Percentiles rank a stretch among this genome's conserved stretches.
These are phyloP conservation scores for Thaleichthys pacificus DNA, from an alignment of 2,797 vertebrate species.

Conservation along the genomic window DNA sequence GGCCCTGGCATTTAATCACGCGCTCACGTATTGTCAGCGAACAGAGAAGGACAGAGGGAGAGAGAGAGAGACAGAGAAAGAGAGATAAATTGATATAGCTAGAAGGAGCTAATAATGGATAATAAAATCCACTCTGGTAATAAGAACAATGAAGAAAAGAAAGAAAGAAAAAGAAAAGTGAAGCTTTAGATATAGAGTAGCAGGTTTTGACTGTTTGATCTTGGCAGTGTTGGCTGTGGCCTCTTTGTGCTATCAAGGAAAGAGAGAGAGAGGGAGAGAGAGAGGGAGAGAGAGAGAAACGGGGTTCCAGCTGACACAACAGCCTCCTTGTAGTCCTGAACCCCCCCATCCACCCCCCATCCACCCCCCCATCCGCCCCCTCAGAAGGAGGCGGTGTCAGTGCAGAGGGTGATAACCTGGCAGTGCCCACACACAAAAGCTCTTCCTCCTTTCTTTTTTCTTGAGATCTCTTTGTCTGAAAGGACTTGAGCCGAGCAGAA, in stretches of 20 bases:
- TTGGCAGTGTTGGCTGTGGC: not conserved
- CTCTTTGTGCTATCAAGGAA: no score
- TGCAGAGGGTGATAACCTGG: slow-evolving; percentile 50
- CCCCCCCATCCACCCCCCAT: no score
- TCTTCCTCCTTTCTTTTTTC: not conserved
- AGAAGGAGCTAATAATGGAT: not conserved
- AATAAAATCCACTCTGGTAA: not conserved
- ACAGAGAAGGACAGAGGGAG: slow-evolving; percentile 12
- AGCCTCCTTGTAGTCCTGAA: slow-evolving; percentile 27
- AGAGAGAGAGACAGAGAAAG: slow-evolving; percentile 4
- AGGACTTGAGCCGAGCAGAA: no score
- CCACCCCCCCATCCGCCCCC: no score
- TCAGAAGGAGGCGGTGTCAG: slow-evolving; percentile 41
- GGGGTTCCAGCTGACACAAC: slow-evolving; percentile 20
- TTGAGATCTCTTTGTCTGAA: not conserved
- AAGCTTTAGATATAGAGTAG: not conserved
- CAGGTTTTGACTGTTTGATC: not conserved
- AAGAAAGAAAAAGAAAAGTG: not conserved
- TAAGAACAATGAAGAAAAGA: not conserved
- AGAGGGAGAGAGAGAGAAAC: no score
- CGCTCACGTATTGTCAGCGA: slow-evolving; percentile 21
- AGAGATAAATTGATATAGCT: not conserved
- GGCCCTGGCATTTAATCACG: slow-evolving; percentile 49
- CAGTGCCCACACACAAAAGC: slow-evolving; percentile 24
- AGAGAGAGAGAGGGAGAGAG: not conserved